These are phyloP conservation scores for Limnephilus auricula DNA, from an alignment of 2,888 invertebrate species.

Conservation along the genomic window DNA sequence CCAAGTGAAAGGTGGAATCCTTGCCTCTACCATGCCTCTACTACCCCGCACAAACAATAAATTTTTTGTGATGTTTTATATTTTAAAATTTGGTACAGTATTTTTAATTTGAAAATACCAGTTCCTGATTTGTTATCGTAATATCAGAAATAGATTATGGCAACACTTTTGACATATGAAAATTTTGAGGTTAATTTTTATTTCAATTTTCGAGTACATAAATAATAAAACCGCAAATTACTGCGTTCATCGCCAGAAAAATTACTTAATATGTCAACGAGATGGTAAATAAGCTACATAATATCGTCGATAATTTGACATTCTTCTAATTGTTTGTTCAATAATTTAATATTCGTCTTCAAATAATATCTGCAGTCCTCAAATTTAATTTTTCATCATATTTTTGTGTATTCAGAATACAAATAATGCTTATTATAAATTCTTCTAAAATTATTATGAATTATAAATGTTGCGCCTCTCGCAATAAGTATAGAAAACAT, in stretches of 20 bases:
- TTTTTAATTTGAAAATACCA: background rate
- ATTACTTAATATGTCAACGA: background rate
- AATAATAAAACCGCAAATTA: background rate
- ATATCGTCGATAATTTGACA: background rate
- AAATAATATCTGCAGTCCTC: background rate
- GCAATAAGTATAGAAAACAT: background rate
- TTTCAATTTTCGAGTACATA: background rate
- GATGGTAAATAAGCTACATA: background rate
- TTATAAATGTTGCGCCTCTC: background rate
- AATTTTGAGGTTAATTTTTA: background rate
- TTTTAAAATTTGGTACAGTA: too few relatives aligned
- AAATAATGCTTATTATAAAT: background rate
- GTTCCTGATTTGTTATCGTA: background rate
- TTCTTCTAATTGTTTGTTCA: background rate
- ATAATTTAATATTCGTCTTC: too few relatives aligned
- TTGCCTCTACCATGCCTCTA: too few relatives aligned
- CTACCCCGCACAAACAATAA: background rate
- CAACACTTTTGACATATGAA: conserved; percentile 2
- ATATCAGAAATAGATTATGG: background rate
- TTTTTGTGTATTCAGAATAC: too few relatives aligned
- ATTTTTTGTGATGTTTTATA: too few relatives aligned
- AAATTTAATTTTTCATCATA: too few relatives aligned
- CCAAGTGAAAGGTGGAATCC: too few relatives aligned
- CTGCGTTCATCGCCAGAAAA: background rate
- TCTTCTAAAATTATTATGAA: background rate